Percentiles rank a stretch among this genome's conserved stretches.
Conservation (phyloP, 2,113 vertebrate genomes). For the Phrynocephalus versicolor region DNA sequence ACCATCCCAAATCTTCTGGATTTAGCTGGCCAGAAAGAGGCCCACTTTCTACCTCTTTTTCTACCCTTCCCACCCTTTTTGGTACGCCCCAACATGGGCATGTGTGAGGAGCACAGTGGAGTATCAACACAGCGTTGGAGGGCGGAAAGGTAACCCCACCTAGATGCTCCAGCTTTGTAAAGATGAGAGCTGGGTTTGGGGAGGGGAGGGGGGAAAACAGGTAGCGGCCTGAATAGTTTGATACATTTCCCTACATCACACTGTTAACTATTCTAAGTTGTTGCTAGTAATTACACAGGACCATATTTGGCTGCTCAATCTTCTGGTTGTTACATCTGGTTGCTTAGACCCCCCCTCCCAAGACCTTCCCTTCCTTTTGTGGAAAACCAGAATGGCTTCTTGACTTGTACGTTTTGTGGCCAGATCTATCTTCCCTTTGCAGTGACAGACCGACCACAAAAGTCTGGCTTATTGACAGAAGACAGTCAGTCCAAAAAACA, state of each 20-base stretch:
- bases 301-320: too few relatives aligned
- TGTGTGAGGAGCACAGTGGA: neutral
- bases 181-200: neutral
- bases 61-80: neutral
- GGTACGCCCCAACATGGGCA: too few relatives aligned
- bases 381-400: conserved; percentile 33
- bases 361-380: neutral
- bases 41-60: neutral
- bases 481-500: conserved; percentile 21
- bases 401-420: conserved; percentile 23
- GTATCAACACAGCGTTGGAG: neutral
- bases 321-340: neutral
- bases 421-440: conserved; percentile 35
- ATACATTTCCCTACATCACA: neutral
- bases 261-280: neutral
- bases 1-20: neutral
- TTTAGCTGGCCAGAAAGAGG: neutral
- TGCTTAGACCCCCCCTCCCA: neutral
- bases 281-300: neutral
- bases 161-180: neutral
- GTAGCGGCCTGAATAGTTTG: neutral
- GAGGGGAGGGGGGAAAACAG: neutral
- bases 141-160: neutral
- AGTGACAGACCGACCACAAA: conserved; percentile 26
- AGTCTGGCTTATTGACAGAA: neutral